Evolutionary conservation across 1,140 invertebrate species (phyloP), one percentile per base, ranked within the genome.

Genomic region (Pteromalus puparum): DNA sequence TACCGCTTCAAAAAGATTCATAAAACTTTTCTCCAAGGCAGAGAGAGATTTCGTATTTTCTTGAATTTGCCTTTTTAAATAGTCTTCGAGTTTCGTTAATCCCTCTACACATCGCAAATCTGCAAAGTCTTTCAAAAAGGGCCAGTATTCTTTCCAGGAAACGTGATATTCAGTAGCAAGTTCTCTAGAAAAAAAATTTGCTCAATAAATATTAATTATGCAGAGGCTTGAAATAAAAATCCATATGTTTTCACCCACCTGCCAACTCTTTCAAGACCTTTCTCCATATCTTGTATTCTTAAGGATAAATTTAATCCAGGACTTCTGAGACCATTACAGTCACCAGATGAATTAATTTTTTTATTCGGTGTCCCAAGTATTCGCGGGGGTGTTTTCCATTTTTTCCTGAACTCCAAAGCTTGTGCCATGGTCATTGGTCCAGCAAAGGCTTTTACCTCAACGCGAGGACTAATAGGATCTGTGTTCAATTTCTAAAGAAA

Each of bases 71-170:
- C 93, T 92, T 87, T 94, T 94, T 2, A 98, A 91, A 93, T 97
- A 96, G 30, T 94, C 94, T 91, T 99, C 97, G 0, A 99, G 90
- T 53, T 95, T 93, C 0, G 90, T 87, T 1, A 98, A 92, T 3
- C 97, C 97, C 83, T 96, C 95, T 0, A 92, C 88, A 1, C 95
- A 95, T 0, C 95, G 90, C 3, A 98, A 93, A 92, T 99, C 96
- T 10, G 96, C 94, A 90, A 97, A 98, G 7, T 94, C 94, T 87
- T 97, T 95, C 9, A 98, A 92, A 90, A 98, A 98, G 3, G 96
- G 95, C 97, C 98, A 99, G 91, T 97, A 97, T 90, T 99, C 98
- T 86, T 95, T 96, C 97, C 97, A 99, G n/a, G 94, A 93, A 0
- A 98, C 93, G 46, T 96, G 94, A 90, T 95, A 94, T 90, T 97